Evolutionary conservation across 2,113 vertebrate genomes (phyloP), one percentile per base, ranked within the genome.

Genomic region (Lepus americanus): DNA sequence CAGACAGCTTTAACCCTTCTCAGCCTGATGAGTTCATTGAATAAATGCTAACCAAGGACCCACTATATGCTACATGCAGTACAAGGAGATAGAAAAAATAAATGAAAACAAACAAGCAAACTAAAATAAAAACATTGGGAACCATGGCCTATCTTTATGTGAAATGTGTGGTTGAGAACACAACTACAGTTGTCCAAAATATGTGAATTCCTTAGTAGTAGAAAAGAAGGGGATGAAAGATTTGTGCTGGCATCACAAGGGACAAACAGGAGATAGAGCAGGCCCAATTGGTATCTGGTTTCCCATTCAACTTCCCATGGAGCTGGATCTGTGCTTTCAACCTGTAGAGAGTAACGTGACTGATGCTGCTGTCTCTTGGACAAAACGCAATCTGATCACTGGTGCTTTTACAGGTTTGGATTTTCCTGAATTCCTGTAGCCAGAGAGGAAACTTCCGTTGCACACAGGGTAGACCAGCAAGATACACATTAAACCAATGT

Each of bases 121-220:
- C 11, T 31, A 49, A 69, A 31, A 16, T 31, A 16, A 10, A 29
- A 77, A 76, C 53, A 27, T 2, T 11, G 27, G 63, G 4, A 33
- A 25, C 33, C 23, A 44, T 6, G 63, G 27, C 7, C 3, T 87
- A 9, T 2, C n/a, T 55, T 0, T 3, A 1, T 31, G 1, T 63
- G 53, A 91, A 69, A 64, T n/a, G 11, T 59, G 20, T 51, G n/a
- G 3, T 66, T 36, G 39, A 27, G 25, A 39, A 1, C 7, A 0
- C 8, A 16, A 4, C 0, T 10, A 31, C 19, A n/a, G 8, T 20
- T 51, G 8, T 53, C 14, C 16, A 59, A 64, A n/a, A 49, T 31
- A 14, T 51, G 0, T 29, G 29, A 3, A 44, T 53, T 59, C 31
- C 36, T 44, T 13, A n/a, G 7, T 31, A 53, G 7, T 20, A 27